phyloP scores from a whole-genome alignment of 2,797 vertebrate species.

The Sarcophilus harrisii region DNA sequence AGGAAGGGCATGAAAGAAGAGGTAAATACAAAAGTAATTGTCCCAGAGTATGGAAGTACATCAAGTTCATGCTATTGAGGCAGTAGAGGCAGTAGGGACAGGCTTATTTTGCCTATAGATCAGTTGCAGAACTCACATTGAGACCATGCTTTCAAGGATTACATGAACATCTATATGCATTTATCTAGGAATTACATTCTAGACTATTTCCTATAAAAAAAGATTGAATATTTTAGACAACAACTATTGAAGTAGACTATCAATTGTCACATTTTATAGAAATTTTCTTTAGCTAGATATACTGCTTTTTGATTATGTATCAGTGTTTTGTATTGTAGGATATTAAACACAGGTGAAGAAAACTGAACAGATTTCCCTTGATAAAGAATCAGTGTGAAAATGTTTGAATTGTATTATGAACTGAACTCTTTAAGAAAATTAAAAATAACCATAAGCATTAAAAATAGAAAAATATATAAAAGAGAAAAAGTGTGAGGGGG shows the following conservation, averaged over 20 bases:
- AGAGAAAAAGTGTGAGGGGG: neutral
- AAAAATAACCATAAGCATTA: neutral
- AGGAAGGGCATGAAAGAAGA: slow-evolving; percentile 16
- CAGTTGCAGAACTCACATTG: neutral
- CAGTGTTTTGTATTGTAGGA: neutral
- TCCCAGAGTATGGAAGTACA: neutral
- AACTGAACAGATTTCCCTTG: neutral
- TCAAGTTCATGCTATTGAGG: neutral
- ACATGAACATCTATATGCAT: neutral
- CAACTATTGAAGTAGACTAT: neutral
- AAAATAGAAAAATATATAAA: neutral
- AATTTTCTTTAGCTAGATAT: neutral
- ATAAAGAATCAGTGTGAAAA: neutral
- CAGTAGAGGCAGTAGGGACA: neutral
- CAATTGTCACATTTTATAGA: neutral
- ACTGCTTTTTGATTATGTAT: neutral
- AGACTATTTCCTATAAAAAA: neutral
- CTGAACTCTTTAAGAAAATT: neutral
- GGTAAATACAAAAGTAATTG: slow-evolving; percentile 1
- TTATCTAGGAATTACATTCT: neutral
- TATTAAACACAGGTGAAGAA: neutral
- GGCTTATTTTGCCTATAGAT: neutral
- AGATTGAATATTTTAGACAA: neutral
- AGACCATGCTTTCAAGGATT: neutral
- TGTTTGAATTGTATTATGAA: neutral